These are phyloP conservation scores for Leptobrachium ailaonicum DNA, from an alignment of 2,113 vertebrate genomes.

Conservation along the genomic window DNA sequence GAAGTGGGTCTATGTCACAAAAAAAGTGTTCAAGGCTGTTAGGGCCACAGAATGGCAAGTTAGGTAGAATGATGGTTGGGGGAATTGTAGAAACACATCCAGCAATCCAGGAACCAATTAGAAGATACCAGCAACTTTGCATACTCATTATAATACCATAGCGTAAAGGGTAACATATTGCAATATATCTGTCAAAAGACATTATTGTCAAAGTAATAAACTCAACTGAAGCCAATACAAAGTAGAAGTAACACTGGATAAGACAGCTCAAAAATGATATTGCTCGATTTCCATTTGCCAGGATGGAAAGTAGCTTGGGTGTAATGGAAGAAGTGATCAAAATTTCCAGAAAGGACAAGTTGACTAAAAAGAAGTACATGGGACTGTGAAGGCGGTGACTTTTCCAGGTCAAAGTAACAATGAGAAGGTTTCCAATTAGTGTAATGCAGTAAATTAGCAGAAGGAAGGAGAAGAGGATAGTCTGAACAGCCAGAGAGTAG, in stretches of 20 bases:
- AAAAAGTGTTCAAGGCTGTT: conserved; percentile 8
- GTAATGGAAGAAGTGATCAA: conserved; percentile 6
- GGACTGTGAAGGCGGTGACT: conserved; percentile 30
- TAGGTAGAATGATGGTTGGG: background rate
- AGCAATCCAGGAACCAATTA: conserved; percentile 1
- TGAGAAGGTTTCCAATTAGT: conserved; percentile 33
- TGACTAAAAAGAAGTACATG: conserved; percentile 40
- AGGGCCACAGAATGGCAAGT: background rate
- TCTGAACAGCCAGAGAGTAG: background rate
- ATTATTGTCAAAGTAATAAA: conserved; percentile 26
- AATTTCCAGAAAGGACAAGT: conserved; percentile 37
- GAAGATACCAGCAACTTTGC: background rate
- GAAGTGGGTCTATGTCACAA: conserved; percentile 19
- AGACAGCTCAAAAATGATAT: conserved; percentile 26
- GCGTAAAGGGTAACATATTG: conserved; percentile 41
- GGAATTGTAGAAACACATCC: background rate
- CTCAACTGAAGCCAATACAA: conserved; percentile 17
- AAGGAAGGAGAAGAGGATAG: conserved; percentile 1
- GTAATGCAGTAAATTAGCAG: conserved; percentile 11
- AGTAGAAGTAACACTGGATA: conserved; percentile 13
- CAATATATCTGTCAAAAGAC: conserved; percentile 38
- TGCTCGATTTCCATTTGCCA: conserved; percentile 10
- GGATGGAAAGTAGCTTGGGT: conserved; percentile 28
- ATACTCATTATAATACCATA: conserved; percentile 20
- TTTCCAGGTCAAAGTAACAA: background rate